Conservation (phyloP, 2,113 vertebrate genomes). For the Onychorhynchus coronatus region DNA sequence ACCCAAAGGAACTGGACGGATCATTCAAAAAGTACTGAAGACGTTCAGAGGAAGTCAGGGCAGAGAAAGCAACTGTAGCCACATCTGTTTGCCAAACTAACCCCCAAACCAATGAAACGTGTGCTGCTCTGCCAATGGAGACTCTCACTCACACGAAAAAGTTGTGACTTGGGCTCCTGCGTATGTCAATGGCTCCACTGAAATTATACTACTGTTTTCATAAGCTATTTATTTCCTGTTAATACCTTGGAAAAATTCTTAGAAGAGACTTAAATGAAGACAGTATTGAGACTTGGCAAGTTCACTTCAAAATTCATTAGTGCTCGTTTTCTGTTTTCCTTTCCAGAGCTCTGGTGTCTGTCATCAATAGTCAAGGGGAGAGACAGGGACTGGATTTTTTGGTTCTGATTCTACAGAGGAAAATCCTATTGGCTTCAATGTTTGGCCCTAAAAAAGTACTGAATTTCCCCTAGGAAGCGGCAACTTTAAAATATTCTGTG, state of each 20-base stretch:
- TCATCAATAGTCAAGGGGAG: slow-evolving; percentile 3
- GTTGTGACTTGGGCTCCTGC: slow-evolving; percentile 2
- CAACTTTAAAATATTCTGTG: slow-evolving; percentile 10
- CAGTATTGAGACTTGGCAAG: slow-evolving; percentile 43
- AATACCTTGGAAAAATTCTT: slow-evolving; percentile 50
- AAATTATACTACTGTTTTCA: slow-evolving; percentile 43
- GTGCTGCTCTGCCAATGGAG: neutral
- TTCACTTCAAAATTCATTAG: slow-evolving; percentile 28
- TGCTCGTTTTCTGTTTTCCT: neutral
- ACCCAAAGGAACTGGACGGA: neutral
- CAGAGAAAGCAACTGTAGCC: neutral
- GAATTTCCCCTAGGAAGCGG: slow-evolving; percentile 23
- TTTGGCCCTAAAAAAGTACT: slow-evolving; percentile 26
- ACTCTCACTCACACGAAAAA: neutral
- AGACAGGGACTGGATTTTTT: neutral
- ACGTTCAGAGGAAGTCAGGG: neutral
- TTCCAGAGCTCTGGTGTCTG: slow-evolving; percentile 1
- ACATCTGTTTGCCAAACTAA: neutral
- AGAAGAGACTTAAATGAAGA: slow-evolving; percentile 45
- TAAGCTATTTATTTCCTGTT: slow-evolving; percentile 59
- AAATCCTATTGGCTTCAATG: slow-evolving; percentile 3
- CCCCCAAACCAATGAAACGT: neutral
- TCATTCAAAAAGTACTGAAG: neutral
- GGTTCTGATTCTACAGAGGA: slow-evolving; percentile 4
- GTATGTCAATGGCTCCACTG: slow-evolving; percentile 11